Evolutionary conservation across 2,113 vertebrate species (phyloP).

Genomic region (Siniperca chuatsi): DNA sequence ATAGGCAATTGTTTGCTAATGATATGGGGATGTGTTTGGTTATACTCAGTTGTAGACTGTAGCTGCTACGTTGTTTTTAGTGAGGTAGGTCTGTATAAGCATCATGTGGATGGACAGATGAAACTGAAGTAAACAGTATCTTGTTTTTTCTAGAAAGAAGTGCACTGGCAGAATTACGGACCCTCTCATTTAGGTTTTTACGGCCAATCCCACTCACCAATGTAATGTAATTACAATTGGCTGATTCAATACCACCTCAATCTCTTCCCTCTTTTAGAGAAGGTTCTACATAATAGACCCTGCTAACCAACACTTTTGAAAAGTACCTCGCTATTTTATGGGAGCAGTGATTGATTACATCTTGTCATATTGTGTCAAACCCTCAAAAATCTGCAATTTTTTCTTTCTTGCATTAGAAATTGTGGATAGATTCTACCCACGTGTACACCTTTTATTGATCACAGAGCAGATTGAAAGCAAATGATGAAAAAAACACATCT

Average conservation of each 20-base stretch:
- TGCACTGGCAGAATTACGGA: background rate
- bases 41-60: too few relatives aligned
- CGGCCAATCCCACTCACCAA: background rate
- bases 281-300: background rate
- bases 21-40: background rate
- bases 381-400: background rate
- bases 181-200: background rate
- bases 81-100: background rate
- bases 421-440: background rate
- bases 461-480: conserved; percentile 1
- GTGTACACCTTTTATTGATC: background rate
- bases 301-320: background rate
- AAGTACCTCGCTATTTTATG: background rate
- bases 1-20: background rate
- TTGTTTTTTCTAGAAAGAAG: background rate
- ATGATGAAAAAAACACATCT: background rate
- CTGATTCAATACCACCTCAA: background rate
- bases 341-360: background rate
- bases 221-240: background rate
- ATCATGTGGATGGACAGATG: background rate
- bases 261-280: background rate
- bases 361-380: background rate
- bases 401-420: background rate
- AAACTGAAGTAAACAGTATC: background rate
- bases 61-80: too few relatives aligned